Percentiles rank a stretch among this genome's conserved stretches.
phyloP scores from a whole-genome alignment of 2,797 vertebrate genomes.

The Spatula clypeata region DNA sequence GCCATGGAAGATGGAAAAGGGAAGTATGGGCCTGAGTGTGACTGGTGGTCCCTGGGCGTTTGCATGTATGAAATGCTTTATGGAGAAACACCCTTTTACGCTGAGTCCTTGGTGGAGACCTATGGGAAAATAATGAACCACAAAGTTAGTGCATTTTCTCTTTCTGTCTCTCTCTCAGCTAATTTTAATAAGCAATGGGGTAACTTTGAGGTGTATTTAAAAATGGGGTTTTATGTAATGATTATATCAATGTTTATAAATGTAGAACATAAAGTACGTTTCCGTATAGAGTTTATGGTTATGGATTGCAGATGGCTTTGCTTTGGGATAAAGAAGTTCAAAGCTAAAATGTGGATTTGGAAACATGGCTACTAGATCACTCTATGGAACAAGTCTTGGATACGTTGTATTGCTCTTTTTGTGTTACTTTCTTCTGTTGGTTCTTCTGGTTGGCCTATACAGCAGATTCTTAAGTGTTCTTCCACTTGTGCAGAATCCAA shows the following conservation, averaged over 20 bases:
- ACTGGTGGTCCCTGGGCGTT: conserved; percentile 99
- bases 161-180: conserved; percentile 52
- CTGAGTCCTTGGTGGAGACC: conserved; percentile 98
- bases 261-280: neutral
- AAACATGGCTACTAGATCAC: neutral
- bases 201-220: neutral
- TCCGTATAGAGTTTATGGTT: neutral
- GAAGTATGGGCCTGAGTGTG: conserved; percentile 97
- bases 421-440: neutral
- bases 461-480: conserved; percentile 31
- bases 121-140: conserved; percentile 99
- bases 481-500: neutral
- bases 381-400: neutral
- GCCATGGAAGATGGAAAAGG: conserved; percentile 99
- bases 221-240: neutral
- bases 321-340: conserved; percentile 16
- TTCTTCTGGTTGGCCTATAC: neutral
- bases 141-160: conserved; percentile 90
- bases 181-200: neutral
- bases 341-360: neutral
- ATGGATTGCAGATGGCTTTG: conserved; percentile 35
- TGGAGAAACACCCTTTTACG: conserved; percentile 99
- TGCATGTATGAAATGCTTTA: conserved; percentile 99
- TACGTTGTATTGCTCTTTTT: neutral
- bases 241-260: neutral